Conservation (phyloP, 37 sponge, comb jelly and placozoan species). For the Diacarnus erythraeanus region DNA sequence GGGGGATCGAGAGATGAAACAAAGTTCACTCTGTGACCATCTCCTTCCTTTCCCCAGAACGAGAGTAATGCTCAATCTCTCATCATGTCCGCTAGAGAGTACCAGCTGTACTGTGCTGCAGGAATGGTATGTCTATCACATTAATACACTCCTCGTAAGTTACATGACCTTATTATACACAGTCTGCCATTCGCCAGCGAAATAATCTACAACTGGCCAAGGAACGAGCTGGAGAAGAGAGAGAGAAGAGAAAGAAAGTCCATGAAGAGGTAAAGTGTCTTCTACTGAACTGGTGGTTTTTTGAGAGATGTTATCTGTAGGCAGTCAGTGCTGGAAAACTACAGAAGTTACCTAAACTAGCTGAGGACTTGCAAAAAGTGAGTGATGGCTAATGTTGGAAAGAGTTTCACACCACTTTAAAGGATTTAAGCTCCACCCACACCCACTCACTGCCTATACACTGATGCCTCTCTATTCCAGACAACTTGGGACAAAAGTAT, state of each 20-base stretch:
- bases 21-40: no score
- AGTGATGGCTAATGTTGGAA: no score
- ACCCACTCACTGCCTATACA: not conserved
- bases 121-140: slow-evolving; percentile 54
- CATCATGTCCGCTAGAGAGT: slow-evolving; percentile 44
- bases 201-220: slow-evolving; percentile 65
- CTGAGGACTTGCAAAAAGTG: slow-evolving; percentile 60
- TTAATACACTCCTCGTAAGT: not conserved
- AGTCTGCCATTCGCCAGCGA: slow-evolving; percentile 56
- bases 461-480: no score
- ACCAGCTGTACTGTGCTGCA: slow-evolving; percentile 67
- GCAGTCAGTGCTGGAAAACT: slow-evolving; percentile 55
- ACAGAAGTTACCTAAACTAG: slow-evolving; percentile 52
- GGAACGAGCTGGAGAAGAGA: slow-evolving; percentile 51
- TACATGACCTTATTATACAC: not conserved
- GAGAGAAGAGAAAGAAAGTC: slow-evolving; percentile 56
- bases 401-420: no score
- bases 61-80: not conserved
- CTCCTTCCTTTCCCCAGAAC: no score
- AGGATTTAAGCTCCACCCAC: no score
- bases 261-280: slow-evolving; percentile 53
- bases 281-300: not conserved
- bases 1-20: no score
- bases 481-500: no score
- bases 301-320: slow-evolving; percentile 25